Evolutionary conservation across 1,140 invertebrate genomes (phyloP), one percentile per base, ranked within the genome.

Genomic region (Manduca sexta): DNA sequence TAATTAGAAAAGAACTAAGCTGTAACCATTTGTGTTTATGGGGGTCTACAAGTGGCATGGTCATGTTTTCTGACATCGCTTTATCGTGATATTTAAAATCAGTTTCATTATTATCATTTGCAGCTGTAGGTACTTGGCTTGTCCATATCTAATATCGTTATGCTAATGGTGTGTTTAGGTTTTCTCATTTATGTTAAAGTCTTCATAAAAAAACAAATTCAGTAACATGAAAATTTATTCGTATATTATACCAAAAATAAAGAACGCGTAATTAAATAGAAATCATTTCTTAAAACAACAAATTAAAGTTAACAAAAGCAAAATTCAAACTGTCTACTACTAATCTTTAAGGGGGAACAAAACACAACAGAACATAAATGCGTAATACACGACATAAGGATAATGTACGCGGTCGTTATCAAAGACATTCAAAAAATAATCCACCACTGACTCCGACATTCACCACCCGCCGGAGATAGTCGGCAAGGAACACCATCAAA

Each of bases 1-100:
- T 84, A 83, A 84, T 84, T 84, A 81, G 79, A 81, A 84, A 80
- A 57, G 73, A 70, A 84, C 75, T 81, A 83, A 84, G 76, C 81
- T 84, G 76, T 78, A 66, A 83, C 69, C 69, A 81, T 84, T 84
- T 74, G 70, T 74, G 66, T 79, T 78, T 73, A 80, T 82, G 75
- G 72, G 71, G 8, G 8, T 26, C 4, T 26, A 26, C 21, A 26
- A 82, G 69, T 76, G 73, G 55, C 46, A 51, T 67, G 21, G 60
- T 67, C 52, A 51, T 74, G 71, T 72, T 67, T 62, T 66, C 70
- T 78, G 70, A 74, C 66, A 63, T n/a, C 17, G 38, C 21, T 26
- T 26, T 6, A 40, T 40, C 10, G 21, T 26, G 4, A 26, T 26
- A 26, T 26, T 26, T 26, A 26, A 26, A 26, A 26, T 26, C 21